Evolutionary conservation across 1,140 invertebrate species (phyloP).

Genomic region (Drosophila athabasca): DNA sequence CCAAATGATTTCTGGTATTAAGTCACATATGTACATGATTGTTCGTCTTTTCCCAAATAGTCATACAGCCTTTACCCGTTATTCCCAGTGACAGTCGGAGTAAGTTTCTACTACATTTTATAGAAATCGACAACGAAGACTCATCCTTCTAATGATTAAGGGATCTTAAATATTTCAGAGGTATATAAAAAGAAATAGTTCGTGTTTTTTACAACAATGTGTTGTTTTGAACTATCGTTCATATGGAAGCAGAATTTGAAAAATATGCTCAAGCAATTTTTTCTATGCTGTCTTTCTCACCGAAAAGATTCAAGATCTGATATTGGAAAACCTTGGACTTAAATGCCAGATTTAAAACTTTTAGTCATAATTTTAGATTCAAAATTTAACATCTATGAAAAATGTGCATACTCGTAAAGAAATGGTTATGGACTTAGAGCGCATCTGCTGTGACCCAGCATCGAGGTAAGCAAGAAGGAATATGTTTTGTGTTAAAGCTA

Average conservation of each 20-base stretch:
- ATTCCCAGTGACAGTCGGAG: background rate
- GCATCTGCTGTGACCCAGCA: conserved; percentile 42
- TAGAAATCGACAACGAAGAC: no score
- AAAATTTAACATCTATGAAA: conserved; percentile 39
- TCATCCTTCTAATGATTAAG: no score
- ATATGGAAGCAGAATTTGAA: no score
- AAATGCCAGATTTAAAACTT: conserved; percentile 4
- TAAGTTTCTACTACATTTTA: no score
- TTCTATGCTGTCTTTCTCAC: no score
- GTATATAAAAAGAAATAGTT: no score
- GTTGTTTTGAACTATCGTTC: no score
- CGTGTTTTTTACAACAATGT: no score
- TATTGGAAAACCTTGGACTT: background rate
- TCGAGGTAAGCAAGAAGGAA: conserved; percentile 40
- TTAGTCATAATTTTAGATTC: conserved; percentile 13
- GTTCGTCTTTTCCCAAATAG: conserved; percentile 31
- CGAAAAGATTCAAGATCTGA: no score
- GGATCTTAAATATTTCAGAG: no score
- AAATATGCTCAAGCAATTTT: no score
- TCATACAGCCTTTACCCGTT: conserved; percentile 2
- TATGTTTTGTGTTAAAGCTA: background rate
- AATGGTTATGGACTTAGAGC: conserved; percentile 52
- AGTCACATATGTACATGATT: conserved; percentile 72
- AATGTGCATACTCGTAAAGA: conserved; percentile 44
- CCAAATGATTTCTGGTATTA: conserved; percentile 75